Conservation (phyloP, 2,113 vertebrate species). For the Hippoglossus stenolepis region DNA sequence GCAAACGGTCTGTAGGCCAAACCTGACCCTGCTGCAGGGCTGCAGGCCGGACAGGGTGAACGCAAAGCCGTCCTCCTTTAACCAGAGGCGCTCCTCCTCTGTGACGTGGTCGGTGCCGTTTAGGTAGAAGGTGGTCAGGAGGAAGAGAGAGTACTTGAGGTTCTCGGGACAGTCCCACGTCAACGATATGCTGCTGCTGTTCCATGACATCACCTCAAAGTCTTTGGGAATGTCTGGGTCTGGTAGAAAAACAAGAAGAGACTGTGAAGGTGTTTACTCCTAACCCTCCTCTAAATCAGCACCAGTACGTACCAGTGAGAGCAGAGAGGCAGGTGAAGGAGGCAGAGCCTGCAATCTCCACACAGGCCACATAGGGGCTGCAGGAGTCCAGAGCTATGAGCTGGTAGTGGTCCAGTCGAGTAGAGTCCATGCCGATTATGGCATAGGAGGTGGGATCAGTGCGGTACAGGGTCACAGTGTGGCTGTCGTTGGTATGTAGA, state of each 20-base stretch:
- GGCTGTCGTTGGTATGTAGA: not conserved
- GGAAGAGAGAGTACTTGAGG: conserved; percentile 60
- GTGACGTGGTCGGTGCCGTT: conserved; percentile 49
- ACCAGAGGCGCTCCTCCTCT: conserved; percentile 35
- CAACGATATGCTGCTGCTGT: conserved; percentile 70
- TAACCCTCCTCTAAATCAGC: not conserved
- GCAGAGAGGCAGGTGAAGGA: conserved; percentile 66
- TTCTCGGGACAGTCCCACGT: conserved; percentile 71
- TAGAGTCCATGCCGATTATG: not conserved
- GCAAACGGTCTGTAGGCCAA: conserved; percentile 77
- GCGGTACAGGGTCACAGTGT: conserved; percentile 55
- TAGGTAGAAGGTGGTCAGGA: conserved; percentile 71
- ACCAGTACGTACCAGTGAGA: conserved; percentile 65
- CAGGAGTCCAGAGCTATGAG: conserved; percentile 72
- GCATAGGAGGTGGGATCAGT: conserved; percentile 30
- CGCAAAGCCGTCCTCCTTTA: not conserved
- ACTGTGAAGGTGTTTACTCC: no score
- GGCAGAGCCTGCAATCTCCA: conserved; percentile 43
- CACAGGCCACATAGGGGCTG: conserved; percentile 66
- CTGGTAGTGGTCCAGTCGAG: conserved; percentile 38
- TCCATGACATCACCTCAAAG: conserved; percentile 60
- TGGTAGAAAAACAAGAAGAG: conserved; percentile 4
- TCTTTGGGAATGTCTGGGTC: conserved; percentile 71
- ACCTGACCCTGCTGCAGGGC: conserved; percentile 71
- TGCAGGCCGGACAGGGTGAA: conserved; percentile 58